Conservation (phyloP, 2,113 vertebrate genomes). For the Heterochromis multidens region DNA sequence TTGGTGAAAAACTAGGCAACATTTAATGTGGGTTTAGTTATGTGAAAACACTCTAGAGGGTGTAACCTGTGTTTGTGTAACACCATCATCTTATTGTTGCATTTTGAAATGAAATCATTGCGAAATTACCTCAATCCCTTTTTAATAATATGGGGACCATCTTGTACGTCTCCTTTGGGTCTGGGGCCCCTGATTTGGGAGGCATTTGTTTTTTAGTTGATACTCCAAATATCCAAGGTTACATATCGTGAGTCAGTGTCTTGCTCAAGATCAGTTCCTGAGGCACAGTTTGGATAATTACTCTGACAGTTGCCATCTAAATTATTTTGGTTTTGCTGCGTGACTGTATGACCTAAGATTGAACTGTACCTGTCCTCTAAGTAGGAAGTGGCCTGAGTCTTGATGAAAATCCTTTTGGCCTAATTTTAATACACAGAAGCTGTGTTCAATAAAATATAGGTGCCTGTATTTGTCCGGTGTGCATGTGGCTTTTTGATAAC, state of each 20-base stretch:
- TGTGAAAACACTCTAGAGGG: conserved; percentile 11
- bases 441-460: neutral
- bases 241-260: neutral
- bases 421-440: neutral
- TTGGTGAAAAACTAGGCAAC: neutral
- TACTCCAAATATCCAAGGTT: conserved; percentile 2
- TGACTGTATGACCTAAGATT: neutral
- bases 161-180: conserved; percentile 1
- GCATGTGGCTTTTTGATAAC: conserved; percentile 10
- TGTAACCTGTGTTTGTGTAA: conserved; percentile 35
- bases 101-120: conserved; percentile 40
- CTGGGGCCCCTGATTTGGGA: neutral
- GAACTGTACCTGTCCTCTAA: neutral
- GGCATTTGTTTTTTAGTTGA: conserved; percentile 1
- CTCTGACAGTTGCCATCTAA: neutral
- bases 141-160: neutral
- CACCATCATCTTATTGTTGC: neutral
- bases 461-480: neutral
- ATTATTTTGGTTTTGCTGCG: neutral
- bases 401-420: neutral
- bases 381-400: neutral
- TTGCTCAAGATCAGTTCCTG: conserved; percentile 3
- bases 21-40: neutral
- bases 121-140: conserved; percentile 23
- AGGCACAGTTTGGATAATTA: neutral